phyloP scores from a whole-genome alignment of 2,888 invertebrate genomes.

The Sarcophaga subvicina region DNA sequence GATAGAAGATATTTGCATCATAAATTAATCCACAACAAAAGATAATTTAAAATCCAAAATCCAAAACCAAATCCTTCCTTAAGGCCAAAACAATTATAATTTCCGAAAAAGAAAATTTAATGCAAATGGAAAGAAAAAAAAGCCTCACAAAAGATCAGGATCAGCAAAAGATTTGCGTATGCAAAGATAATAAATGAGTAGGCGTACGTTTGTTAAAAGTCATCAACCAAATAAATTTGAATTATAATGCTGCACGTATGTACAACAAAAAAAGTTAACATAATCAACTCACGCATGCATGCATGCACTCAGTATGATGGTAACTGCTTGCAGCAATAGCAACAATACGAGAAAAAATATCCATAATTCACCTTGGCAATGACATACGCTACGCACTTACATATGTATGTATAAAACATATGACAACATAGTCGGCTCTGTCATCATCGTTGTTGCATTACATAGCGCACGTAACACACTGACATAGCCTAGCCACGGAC shows the following conservation, averaged over 20 bases:
- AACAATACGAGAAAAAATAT: background rate
- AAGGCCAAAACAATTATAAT: conserved; percentile 27
- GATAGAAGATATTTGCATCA: background rate
- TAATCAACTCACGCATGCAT: conserved; percentile 36
- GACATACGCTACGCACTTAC: conserved; percentile 45
- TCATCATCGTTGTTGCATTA: too few relatives aligned
- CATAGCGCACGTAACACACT: too few relatives aligned
- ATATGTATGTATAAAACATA: too few relatives aligned
- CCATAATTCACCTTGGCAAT: conserved; percentile 68
- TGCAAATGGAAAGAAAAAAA: conserved; percentile 36
- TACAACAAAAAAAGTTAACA: conserved; percentile 23
- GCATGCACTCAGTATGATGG: background rate
- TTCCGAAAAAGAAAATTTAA: conserved; percentile 1
- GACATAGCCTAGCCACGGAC: background rate
- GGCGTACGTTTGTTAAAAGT: conserved; percentile 54
- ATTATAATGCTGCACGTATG: background rate
- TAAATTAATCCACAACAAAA: conserved; percentile 41
- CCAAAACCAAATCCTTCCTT: conserved; percentile 23
- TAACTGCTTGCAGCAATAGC: background rate
- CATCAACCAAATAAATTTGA: conserved; percentile 55
- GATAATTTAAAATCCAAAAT: conserved; percentile 17
- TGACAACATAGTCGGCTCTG: too few relatives aligned
- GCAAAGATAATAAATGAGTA: conserved; percentile 45
- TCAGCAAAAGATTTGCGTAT: background rate
- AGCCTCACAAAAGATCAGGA: conserved; percentile 4